Evolutionary conservation across 1,140 invertebrate genomes (phyloP), one percentile per base, ranked within the genome.

Genomic region (Ceratosolen solmsi): DNA sequence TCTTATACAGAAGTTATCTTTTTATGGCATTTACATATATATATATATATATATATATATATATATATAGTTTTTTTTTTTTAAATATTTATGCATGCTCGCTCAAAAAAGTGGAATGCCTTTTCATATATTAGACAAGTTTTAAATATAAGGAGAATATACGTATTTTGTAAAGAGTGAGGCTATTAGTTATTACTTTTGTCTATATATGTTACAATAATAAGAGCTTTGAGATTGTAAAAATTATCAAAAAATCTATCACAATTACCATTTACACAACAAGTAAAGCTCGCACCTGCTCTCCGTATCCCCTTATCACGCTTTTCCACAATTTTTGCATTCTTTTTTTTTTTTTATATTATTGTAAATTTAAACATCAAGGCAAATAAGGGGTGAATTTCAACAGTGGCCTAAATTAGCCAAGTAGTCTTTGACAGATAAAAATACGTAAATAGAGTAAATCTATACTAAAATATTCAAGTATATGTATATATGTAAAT

Each of bases 171-270:
- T 82, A 58, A 78, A 54, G 79, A 63, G 51, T 72, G 76, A 63
- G 72, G 46, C 74, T 83, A 63, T 76, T 77, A 75, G 58, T 83
- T 79, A 54, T 81, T 65, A 56, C 60, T 74, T 84, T 79, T 72
- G 46, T 89, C 88, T 91, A 91, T 88, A 90, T 86, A 90, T 90
- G 89, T 91, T 90, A 91, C 88, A 88, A 90, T 91, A 92, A 92
- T 90, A 89, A 92, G 90, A 92, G 89, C 89, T 91, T 91, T 92
- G 91, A 90, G 91, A 92, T 92, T 92, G 92, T 92, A 92, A 92
- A 92, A 92, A 92, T 92, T 90, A 92, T 92, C 91, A 92, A 92
- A 92, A 92, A 92, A 91, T 91, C 91, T 92, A 92, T 92, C 91
- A 92, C 91, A 92, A 92, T 91, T 91, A 92, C 91, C 90, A 92